phyloP scores from a whole-genome alignment of 2,113 vertebrate species.

The Crotalus viridis region DNA sequence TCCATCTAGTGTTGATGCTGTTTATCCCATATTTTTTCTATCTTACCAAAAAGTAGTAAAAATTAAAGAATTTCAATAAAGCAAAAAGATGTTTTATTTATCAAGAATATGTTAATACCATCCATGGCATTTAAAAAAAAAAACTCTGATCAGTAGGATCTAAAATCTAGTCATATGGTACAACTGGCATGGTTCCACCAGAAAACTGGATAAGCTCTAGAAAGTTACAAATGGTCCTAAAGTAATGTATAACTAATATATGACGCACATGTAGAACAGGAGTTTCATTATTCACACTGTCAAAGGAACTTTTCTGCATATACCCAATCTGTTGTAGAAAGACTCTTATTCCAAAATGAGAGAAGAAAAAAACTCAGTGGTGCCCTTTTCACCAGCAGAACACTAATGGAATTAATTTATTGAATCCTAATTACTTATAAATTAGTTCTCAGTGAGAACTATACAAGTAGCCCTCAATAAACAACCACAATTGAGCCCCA shows the following conservation, averaged over 20 bases:
- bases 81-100: not conserved
- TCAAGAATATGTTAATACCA: not conserved
- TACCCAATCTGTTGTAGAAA: not conserved
- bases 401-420: not conserved
- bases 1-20: not conserved
- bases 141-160: not conserved
- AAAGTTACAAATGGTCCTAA: not conserved
- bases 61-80: not conserved
- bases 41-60: not conserved
- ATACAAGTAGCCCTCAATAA: not conserved
- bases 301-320: not conserved
- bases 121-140: not conserved
- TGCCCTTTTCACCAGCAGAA: not conserved
- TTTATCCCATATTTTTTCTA: not conserved
- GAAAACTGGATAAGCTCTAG: not conserved
- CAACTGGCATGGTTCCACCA: not conserved
- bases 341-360: not conserved
- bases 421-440: not conserved
- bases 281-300: not conserved
- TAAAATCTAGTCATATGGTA: not conserved
- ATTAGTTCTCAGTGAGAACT: not conserved
- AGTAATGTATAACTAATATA: not conserved
- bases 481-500: not conserved
- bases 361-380: not conserved
- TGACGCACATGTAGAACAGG: not conserved